Percentiles rank a stretch among this genome's conserved stretches.
phyloP scores from a whole-genome alignment of 2,797 vertebrate genomes.

The Champsocephalus gunnari region DNA sequence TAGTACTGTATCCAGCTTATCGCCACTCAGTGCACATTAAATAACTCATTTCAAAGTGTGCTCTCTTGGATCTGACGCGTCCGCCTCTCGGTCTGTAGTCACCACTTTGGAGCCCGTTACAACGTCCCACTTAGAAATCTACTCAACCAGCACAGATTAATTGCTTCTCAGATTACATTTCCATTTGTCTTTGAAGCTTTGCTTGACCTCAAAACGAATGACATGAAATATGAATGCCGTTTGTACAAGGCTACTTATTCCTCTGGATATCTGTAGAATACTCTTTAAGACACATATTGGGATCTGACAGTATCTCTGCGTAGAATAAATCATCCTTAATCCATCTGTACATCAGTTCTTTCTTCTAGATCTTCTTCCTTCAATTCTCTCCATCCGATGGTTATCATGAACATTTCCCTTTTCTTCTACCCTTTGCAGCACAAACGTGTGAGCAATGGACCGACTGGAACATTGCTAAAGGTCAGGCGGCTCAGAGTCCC shows the following conservation, averaged over 20 bases:
- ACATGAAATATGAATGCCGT: not conserved
- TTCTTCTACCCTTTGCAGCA: constrained; percentile 45
- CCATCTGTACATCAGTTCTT: constrained; percentile 43
- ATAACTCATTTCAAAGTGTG: too few relatives aligned
- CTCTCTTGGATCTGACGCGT: too few relatives aligned
- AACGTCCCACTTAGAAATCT: not conserved
- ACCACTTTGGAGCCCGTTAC: not conserved
- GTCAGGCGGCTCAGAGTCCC: constrained; percentile 38
- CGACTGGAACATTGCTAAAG: constrained; percentile 54
- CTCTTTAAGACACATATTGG: not conserved
- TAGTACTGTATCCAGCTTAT: too few relatives aligned
- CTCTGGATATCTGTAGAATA: not conserved
- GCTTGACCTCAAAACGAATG: constrained; percentile 1
- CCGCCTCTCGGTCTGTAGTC: not conserved
- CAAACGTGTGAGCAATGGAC: constrained; percentile 61
- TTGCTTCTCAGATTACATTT: not conserved
- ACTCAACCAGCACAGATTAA: not conserved
- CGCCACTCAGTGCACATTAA: too few relatives aligned
- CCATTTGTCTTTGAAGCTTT: not conserved
- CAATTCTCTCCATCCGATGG: constrained; percentile 39
- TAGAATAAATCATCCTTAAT: constrained; percentile 21
- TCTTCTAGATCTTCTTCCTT: constrained; percentile 29
- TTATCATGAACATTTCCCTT: constrained; percentile 67
- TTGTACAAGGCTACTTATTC: not conserved
- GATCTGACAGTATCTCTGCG: constrained; percentile 21